Evolutionary conservation across 2,113 vertebrate species (phyloP).

Genomic region (Arizona elegans): DNA sequence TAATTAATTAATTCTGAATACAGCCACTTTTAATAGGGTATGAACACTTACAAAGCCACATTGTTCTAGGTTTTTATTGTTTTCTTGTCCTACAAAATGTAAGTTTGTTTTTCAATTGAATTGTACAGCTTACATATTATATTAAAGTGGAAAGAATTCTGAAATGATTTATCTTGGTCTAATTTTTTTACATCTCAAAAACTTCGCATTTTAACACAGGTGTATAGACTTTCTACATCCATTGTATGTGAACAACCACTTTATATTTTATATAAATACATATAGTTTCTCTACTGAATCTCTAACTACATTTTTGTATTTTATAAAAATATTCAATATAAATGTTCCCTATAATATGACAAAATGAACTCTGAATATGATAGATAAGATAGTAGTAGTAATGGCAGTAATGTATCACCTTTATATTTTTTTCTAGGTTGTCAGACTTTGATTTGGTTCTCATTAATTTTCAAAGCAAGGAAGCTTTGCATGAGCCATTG

Average conservation of each 20-base stretch:
- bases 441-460: background rate
- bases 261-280: background rate
- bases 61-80: background rate
- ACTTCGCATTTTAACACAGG: background rate
- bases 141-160: background rate
- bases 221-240: background rate
- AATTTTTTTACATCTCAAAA: background rate
- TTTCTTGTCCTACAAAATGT: background rate
- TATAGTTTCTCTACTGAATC: background rate
- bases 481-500: background rate
- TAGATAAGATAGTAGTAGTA: background rate
- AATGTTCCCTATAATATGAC: background rate
- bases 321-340: background rate
- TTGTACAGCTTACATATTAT: background rate
- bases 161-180: background rate
- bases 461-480: slow-evolving; percentile 37
- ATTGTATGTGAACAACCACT: background rate
- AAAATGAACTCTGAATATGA: background rate
- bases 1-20: background rate
- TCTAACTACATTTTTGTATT: background rate
- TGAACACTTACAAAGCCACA: background rate
- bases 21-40: background rate
- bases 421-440: background rate
- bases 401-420: background rate
- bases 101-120: background rate